A percentile compares a stretch with the other conserved stretches of the same genome.
These are phyloP conservation scores for Sepioteuthis lessoniana DNA, from an alignment of 2,888 invertebrate species.

Conservation along the genomic window DNA sequence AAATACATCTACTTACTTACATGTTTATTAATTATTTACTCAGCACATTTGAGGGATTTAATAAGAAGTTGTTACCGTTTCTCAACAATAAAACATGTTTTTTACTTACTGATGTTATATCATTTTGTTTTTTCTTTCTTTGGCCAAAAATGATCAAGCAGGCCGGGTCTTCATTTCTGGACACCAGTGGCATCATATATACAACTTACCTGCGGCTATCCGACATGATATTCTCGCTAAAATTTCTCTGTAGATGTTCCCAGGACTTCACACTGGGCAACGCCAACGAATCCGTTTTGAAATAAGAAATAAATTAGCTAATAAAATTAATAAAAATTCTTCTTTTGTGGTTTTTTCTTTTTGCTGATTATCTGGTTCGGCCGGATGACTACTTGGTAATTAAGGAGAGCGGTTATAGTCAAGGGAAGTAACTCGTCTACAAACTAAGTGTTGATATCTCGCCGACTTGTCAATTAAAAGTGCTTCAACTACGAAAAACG, in stretches of 20 bases:
- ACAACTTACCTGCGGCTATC: conserved; percentile 33
- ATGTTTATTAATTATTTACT: neutral
- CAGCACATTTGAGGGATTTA: neutral
- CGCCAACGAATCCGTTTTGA: neutral
- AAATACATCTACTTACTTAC: neutral
- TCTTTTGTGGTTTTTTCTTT: neutral
- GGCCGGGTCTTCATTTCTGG: neutral
- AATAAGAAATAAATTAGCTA: neutral
- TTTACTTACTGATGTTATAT: neutral
- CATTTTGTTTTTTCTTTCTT: neutral
- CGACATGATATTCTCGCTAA: neutral
- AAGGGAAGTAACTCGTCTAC: neutral
- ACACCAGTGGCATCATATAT: too few species aligned
- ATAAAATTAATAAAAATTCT: neutral
- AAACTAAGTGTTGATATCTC: too few species aligned
- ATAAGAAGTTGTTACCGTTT: neutral
- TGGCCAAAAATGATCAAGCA: neutral
- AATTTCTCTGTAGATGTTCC: conserved; percentile 21
- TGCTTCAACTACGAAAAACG: too few species aligned
- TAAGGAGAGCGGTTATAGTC: neutral
- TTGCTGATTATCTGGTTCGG: neutral
- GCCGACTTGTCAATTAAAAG: too few species aligned
- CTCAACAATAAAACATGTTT: neutral
- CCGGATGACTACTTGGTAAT: neutral
- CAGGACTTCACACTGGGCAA: conserved; percentile 33